Base-by-base conservation (phyloP, 2,113 vertebrate genomes). In the Formicarius rufipectus region DNA sequence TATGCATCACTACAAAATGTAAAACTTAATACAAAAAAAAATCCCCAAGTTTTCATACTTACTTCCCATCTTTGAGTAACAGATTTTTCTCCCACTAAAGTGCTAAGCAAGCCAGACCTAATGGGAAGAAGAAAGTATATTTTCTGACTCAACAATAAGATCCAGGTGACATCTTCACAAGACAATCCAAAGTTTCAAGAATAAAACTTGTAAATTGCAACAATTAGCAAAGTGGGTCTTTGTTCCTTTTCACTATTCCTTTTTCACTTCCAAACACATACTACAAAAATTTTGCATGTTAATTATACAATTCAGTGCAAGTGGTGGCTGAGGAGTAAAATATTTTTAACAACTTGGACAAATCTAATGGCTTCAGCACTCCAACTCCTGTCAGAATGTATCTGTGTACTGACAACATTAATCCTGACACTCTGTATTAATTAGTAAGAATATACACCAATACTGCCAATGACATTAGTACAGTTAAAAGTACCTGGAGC, bases 11-110 rank as follows among this genome's bases (percentile, higher is more conserved):
- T 74, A 55, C 13, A 90, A 84, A 77, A 87, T 1, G 3, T 23
- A 35, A 9, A 47, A 88, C 47, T 77, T 42, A 59, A 89, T 37
- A n/a, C 0, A 79, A 67, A 67, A 12, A 2, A 62, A 1, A 60
- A 30, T 0, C 5, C 4, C 15, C 40, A 21, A 23, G 28, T 45
- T n/a, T 53, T 52, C 79, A 84, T 86, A 50, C 98, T 98, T 95
- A 99, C 99, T 98, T 99, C 99, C 99, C 99, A 99, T 96, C 99
- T 98, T 60, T 99, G 99, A 85, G 99, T 99, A 93, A 99, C 99
- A 55, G 99, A 99, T 95, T 98, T 99, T 96, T 99, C 99, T 49
- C 99, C 99, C 23, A 99, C 99, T 95, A 99, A 97, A 14, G 99
- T 99, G 97, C 99, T 99, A 89, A 99, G 99, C 84, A 99, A 98